Conservation (phyloP, 2,113 vertebrate genomes). For the Ceyx margarethae region DNA sequence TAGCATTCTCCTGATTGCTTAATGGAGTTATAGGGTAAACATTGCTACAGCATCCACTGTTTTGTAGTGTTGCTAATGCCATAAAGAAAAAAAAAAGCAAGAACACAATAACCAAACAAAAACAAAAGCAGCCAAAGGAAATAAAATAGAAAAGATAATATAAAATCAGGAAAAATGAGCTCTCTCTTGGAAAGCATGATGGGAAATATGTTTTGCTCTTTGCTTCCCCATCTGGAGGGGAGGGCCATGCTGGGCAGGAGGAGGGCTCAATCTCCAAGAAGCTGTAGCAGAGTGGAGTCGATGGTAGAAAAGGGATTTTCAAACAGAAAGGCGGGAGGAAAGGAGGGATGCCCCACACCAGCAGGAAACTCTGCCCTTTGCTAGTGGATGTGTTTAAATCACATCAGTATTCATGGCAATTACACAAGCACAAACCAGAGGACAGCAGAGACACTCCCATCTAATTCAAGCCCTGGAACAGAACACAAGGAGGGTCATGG, state of each 20-base stretch:
- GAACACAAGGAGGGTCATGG: neutral
- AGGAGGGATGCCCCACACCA: neutral
- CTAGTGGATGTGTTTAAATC: neutral
- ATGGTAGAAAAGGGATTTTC: neutral
- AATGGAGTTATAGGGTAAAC: neutral
- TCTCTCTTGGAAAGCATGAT: neutral
- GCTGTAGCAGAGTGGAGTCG: neutral
- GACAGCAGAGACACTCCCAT: neutral
- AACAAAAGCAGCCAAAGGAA: neutral
- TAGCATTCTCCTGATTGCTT: neutral
- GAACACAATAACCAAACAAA: too few relatives aligned
- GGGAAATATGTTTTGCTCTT: neutral
- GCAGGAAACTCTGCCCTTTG: neutral
- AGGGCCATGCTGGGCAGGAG: neutral
- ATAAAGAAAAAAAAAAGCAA: neutral
- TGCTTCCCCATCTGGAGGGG: neutral
- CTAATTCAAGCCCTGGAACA: neutral
- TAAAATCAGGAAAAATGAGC: neutral
- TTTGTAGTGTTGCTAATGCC: neutral
- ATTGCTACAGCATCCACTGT: neutral
- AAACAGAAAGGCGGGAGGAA: rapidly evolving
- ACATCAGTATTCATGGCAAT: neutral
- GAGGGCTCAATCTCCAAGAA: neutral
- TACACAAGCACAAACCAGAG: neutral
- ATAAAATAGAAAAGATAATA: neutral